phyloP scores from a whole-genome alignment of 2,888 invertebrate genomes.

The Acholoe squamosa region DNA sequence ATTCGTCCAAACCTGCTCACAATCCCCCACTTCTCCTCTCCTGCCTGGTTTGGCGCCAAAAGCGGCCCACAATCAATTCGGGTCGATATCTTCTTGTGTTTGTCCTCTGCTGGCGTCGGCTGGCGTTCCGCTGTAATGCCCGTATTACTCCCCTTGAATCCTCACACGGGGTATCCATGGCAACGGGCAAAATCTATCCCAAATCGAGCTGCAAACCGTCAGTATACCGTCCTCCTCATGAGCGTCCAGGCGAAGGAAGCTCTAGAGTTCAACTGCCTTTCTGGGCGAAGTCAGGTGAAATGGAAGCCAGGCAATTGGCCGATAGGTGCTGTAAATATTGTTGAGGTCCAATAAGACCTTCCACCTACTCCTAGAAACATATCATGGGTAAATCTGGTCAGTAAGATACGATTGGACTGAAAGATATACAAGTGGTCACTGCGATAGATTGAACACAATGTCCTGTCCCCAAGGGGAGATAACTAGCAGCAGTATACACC shows the following conservation, averaged over 20 bases:
- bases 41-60: conserved; percentile 42
- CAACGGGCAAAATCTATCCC: conserved; percentile 1
- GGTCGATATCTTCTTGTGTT: conserved; percentile 53
- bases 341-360: neutral
- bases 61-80: conserved; percentile 50
- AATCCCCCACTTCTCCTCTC: conserved; percentile 3
- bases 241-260: neutral
- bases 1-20: conserved; percentile 22
- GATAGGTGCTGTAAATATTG: neutral
- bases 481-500: neutral
- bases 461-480: neutral
- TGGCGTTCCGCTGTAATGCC: conserved; percentile 26
- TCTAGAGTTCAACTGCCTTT: conserved; percentile 4
- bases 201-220: conserved; percentile 12
- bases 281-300: neutral
- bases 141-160: neutral
- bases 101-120: conserved; percentile 16
- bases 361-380: no score
- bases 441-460: neutral
- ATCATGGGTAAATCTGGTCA: no score
- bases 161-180: conserved; percentile 34
- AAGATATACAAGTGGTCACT: neutral
- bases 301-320: neutral
- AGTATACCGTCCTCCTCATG: neutral
- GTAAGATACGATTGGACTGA: neutral